A percentile compares a stretch with the other conserved stretches of the same genome.
Evolutionary conservation across 2,113 vertebrate genomes (phyloP).

Genomic region (Pterophyllum scalare): DNA sequence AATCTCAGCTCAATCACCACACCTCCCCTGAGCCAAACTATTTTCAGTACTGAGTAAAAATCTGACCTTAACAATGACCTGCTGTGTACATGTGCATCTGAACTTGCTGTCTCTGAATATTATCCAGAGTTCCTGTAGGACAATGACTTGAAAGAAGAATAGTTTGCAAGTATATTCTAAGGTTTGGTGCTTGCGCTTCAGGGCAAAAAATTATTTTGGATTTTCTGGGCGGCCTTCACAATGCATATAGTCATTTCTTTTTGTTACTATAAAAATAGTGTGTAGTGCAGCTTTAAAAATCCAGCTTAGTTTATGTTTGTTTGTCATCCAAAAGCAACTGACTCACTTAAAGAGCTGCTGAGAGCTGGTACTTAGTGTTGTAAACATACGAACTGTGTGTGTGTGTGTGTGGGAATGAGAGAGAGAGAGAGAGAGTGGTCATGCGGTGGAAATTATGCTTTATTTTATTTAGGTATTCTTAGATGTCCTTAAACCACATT

Average conservation of each 20-base stretch:
- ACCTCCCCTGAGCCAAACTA: not conserved
- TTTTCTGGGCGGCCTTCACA: not conserved
- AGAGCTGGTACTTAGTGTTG: conserved; percentile 8
- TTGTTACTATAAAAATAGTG: not conserved
- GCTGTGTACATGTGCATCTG: not conserved
- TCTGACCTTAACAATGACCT: not conserved
- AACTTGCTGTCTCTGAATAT: not conserved
- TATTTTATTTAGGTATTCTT: conserved; percentile 22
- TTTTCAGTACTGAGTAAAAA: not conserved
- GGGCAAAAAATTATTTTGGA: not conserved
- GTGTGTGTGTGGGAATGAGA: conserved; percentile 3
- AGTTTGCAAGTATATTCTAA: not conserved
- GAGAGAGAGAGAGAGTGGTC: not conserved
- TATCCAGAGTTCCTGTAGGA: not conserved
- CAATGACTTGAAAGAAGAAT: not conserved
- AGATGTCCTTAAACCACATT: conserved; percentile 1
- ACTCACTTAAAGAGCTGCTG: conserved; percentile 11
- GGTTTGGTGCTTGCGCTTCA: not conserved
- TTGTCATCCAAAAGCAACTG: conserved; percentile 35
- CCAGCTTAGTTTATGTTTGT: conserved; percentile 17
- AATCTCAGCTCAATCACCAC: not conserved
- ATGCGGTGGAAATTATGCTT: conserved; percentile 8
- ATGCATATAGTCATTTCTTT: not conserved
- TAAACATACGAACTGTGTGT: not conserved
- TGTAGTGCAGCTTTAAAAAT: conserved; percentile 1